phyloP scores from a whole-genome alignment of 2,797 vertebrate species.

The Antennarius maculatus region DNA sequence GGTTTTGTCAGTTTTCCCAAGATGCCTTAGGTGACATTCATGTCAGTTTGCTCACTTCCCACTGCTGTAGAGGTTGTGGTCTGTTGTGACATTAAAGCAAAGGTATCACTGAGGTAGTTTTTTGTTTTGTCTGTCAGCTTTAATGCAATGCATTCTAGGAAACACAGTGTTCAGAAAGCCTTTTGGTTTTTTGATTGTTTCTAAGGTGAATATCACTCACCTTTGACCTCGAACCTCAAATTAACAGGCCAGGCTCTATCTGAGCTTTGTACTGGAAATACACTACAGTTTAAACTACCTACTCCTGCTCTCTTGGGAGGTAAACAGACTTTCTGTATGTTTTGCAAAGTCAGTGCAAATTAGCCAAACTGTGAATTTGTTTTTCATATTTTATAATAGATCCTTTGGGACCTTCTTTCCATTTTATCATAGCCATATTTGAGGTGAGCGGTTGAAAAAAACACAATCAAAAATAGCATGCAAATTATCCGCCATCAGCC shows the following conservation, averaged over 20 bases:
- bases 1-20: no score
- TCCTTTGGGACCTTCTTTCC: neutral
- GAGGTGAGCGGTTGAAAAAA: conserved; percentile 3
- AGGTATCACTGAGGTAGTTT: no score
- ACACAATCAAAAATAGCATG: conserved; percentile 22
- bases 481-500: conserved; percentile 30
- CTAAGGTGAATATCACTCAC: neutral
- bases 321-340: neutral
- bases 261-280: neutral
- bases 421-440: conserved; percentile 1
- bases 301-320: conserved; percentile 13
- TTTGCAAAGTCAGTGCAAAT: no score
- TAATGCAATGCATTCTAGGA: no score
- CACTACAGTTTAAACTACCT: conserved; percentile 8
- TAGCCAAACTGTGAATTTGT: no score
- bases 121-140: neutral
- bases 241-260: neutral
- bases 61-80: no score
- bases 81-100: no score
- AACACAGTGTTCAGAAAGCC: neutral
- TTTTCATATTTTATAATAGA: no score
- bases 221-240: conserved; percentile 1
- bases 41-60: no score
- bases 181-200: neutral
- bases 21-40: no score